These are phyloP conservation scores for Tanypteryx hageni DNA, from an alignment of 2,888 invertebrate species.

Conservation along the genomic window DNA sequence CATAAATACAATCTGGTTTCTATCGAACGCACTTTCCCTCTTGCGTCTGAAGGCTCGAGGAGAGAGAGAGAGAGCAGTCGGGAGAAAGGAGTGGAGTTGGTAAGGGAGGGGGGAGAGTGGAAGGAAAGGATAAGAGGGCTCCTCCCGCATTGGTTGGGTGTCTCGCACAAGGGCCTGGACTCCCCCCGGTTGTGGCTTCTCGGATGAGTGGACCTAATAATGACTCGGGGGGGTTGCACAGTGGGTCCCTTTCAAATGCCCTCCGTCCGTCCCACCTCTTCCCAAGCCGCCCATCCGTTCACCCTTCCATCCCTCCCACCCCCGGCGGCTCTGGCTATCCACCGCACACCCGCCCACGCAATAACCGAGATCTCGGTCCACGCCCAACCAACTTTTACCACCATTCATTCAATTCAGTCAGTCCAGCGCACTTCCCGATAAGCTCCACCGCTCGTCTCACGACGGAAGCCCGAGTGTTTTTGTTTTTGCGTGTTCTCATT, in stretches of 20 bases:
- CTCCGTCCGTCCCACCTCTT: not conserved
- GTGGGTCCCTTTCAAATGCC: slow-evolving; percentile 11
- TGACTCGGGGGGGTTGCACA: slow-evolving; percentile 10
- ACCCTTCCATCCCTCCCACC: not conserved
- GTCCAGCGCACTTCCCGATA: no score
- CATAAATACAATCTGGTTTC: no score
- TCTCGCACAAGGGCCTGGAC: not conserved
- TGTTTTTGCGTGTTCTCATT: no score
- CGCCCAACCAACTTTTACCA: no score
- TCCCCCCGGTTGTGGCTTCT: slow-evolving; percentile 10
- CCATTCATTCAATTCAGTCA: no score
- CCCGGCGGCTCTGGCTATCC: no score
- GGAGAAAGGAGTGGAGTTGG: not conserved
- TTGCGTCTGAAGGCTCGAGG: not conserved
- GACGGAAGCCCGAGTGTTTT: no score
- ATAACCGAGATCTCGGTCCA: no score
- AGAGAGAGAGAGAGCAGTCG: not conserved
- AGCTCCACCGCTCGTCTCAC: no score
- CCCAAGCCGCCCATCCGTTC: not conserved
- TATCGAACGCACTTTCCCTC: not conserved
- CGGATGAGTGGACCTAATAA: slow-evolving; percentile 49
- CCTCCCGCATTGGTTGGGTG: no score
- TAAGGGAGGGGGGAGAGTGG: not conserved
- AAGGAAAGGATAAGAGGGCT: no score
- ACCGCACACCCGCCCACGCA: no score